Percentiles rank a stretch among this genome's conserved stretches.
These are phyloP conservation scores for Hydroisotoma schaefferi DNA, from an alignment of 2,888 invertebrate genomes.

Conservation along the genomic window DNA sequence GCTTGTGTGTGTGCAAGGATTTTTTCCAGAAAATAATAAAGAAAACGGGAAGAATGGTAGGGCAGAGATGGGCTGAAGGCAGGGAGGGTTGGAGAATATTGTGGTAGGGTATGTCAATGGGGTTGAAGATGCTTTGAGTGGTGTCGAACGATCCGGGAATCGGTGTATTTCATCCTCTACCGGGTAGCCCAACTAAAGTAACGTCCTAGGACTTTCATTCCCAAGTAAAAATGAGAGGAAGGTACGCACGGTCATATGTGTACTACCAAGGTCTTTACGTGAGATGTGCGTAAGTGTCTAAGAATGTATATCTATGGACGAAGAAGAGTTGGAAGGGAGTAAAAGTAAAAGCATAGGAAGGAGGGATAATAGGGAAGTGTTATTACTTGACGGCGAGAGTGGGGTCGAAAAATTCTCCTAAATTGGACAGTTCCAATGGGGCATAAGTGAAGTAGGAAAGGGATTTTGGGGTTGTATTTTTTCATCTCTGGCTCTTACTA, in stretches of 20 bases:
- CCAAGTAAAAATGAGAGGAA: neutral
- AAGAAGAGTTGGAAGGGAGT: too few species aligned
- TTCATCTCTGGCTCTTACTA: conserved; percentile 6
- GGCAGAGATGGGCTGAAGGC: conserved; percentile 1
- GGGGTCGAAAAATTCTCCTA: conserved; percentile 8
- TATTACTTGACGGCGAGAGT: conserved; percentile 8
- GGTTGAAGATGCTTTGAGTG: conserved; percentile 15
- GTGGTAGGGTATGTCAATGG: conserved; percentile 37
- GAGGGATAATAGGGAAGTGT: conserved; percentile 13
- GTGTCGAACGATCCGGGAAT: conserved; percentile 23
- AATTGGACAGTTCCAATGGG: conserved; percentile 30
- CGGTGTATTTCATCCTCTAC: conserved; percentile 2
- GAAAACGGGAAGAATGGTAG: conserved; percentile 5
- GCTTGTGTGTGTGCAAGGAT: conserved; percentile 20
- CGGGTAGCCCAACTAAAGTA: too few species aligned
- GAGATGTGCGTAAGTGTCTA: too few species aligned
- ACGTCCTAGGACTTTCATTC: too few species aligned
- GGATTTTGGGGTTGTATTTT: conserved; percentile 18
- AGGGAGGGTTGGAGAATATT: conserved; percentile 16
- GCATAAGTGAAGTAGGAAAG: conserved; percentile 11
- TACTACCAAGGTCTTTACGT: too few species aligned
- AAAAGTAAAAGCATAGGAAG: conserved; percentile 13
- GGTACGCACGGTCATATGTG: neutral
- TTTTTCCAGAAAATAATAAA: conserved; percentile 11
- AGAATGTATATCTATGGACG: too few species aligned